Base-by-base conservation (phyloP, 2,113 vertebrate species). In the Solenodon paradoxus region DNA sequence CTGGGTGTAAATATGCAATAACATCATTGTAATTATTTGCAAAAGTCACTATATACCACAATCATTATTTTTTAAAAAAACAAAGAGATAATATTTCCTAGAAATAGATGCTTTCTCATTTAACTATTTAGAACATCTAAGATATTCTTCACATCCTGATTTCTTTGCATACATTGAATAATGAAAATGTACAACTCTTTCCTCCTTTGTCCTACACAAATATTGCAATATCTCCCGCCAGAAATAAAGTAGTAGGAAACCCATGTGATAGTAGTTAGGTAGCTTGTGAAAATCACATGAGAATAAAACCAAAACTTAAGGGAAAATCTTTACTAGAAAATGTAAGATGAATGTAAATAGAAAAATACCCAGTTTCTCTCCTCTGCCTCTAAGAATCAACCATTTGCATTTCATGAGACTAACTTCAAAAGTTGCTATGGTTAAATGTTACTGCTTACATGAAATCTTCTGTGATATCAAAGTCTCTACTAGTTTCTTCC, bases 1-100 rank as follows among this genome's bases (percentile, higher is more conserved):
- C 30, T 88, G 49, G 40, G 83, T 92, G 49, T 55, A 87, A 90
- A 90, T 55, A 11, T 35, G 32, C 40, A 78, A 26, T 80, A 53
- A 8, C 7, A 80, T 68, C 13, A 13, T 42, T 38, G 11, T 68
- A 59, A 55, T 88, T 88, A 55, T 92, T 92, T 86, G 53, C 40
- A 80, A 55, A 69, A 88, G 9, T 40, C 88, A 42, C 30, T 35
- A 1, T 68, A 35, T 77, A 38, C 26, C 40, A 78, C 8, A 28
- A 19, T 68, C 61, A 40, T 80, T 90, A 77, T 95, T 79, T 63
- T 30, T 63, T 63, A 32, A 95, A 83, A 96, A 82, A 88, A 87
- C 42, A 75, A 84, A 71, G 45, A 75, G 74, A 68, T 57, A 45
- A 57, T 64, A 72, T 71, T 75, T 92, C 32, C 53, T 86, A 35